phyloP scores from a whole-genome alignment of 2,113 vertebrate genomes.

The Psophia crepitans region DNA sequence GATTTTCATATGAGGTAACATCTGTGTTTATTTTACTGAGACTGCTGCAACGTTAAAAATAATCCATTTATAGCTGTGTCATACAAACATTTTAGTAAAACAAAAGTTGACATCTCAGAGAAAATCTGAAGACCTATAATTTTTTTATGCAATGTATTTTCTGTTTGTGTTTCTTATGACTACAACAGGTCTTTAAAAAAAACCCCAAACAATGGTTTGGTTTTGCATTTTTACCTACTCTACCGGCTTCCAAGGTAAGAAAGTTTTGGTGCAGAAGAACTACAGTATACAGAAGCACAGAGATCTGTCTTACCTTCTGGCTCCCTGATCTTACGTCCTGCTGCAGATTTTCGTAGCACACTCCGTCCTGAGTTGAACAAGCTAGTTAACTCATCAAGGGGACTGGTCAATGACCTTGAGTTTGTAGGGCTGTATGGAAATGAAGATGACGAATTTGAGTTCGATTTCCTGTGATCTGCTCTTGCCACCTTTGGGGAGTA shows the following conservation, averaged over 20 bases:
- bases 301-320: slow-evolving; percentile 74
- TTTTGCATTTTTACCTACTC: background rate
- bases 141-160: background rate
- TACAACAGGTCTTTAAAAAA: background rate
- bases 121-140: background rate
- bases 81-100: background rate
- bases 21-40: background rate
- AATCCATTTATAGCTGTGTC: background rate
- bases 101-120: background rate
- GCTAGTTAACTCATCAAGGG: slow-evolving; percentile 92
- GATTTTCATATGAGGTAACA: background rate
- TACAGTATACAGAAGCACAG: background rate
- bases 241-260: background rate
- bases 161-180: background rate
- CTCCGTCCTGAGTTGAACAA: slow-evolving; percentile 92
- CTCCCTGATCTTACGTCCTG: slow-evolving; percentile 88
- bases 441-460: slow-evolving; percentile 81
- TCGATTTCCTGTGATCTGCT: slow-evolving; percentile 78
- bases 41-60: background rate
- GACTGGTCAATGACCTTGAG: slow-evolving; percentile 85
- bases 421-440: slow-evolving; percentile 85
- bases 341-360: slow-evolving; percentile 87
- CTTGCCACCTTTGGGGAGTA: slow-evolving; percentile 84
- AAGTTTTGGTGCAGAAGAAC: background rate
- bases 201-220: background rate